These are phyloP conservation scores for Chamaetylas fuelleborni DNA, from an alignment of 2,113 vertebrate species.

Conservation along the genomic window DNA sequence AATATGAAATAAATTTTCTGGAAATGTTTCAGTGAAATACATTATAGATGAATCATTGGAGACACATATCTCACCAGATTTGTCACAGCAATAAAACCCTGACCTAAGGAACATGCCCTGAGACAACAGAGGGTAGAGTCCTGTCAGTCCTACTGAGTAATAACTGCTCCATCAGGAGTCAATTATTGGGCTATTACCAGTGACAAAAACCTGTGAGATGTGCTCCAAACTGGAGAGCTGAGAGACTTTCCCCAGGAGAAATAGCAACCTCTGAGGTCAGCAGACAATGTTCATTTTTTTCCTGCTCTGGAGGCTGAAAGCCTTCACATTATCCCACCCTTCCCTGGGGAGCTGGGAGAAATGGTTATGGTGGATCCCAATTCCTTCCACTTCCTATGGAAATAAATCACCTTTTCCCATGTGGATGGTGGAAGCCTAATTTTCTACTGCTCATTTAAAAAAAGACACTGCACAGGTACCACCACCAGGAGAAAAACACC, in stretches of 20 bases:
- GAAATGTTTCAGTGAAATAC: background rate
- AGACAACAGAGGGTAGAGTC: background rate
- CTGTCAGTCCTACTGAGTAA: background rate
- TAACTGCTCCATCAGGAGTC: slow-evolving; percentile 40
- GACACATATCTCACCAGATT: background rate
- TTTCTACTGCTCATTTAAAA: background rate
- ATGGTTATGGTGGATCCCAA: background rate
- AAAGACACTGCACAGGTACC: background rate
- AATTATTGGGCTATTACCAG: slow-evolving; percentile 33
- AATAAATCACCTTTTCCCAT: background rate
- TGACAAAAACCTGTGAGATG: slow-evolving; percentile 1
- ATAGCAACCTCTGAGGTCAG: background rate
- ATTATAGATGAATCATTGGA: background rate
- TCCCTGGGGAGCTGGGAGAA: background rate
- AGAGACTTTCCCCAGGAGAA: background rate
- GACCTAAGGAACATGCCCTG: background rate
- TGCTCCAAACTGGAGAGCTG: background rate
- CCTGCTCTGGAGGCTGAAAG: background rate
- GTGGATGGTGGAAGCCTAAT: background rate
- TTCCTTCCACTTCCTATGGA: background rate
- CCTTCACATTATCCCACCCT: background rate
- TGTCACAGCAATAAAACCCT: slow-evolving; percentile 18
- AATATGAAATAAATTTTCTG: background rate
- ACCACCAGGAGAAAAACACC: background rate
- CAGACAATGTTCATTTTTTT: background rate